Base-by-base conservation (phyloP, 2,113 vertebrate species). In the Mustela nigripes region DNA sequence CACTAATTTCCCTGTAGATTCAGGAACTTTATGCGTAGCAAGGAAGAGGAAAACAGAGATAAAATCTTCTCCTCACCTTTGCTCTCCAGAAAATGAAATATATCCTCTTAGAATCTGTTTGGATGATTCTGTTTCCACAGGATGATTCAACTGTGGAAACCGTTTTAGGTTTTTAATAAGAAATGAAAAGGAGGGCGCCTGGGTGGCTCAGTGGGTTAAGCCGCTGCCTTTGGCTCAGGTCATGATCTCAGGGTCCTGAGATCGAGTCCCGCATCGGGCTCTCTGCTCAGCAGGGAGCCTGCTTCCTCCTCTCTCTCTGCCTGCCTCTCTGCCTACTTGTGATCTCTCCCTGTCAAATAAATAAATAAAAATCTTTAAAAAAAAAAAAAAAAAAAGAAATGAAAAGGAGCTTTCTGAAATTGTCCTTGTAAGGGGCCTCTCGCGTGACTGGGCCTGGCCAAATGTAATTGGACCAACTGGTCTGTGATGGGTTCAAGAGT, bases 1-100 rank as follows among this genome's bases (percentile, higher is more conserved):
- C 11, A 76, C 86, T 22, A 16, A 63, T 94, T 96, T 94, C 74
- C 80, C 50, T 90, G 1, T 84, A 86, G 89, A 90, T 81, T 65
- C 28, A 92, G 79, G 76, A 84, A 76, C 1, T 92, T 58, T 50
- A 48, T 65, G 26, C 78, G 4, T 67, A 88, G 50, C 15, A 63
- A 48, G 26, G 19, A 53, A 26, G 11, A 71, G 73, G 39, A 89
- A 89, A 53, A 87, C 19, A 76, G 11, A 91, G 63, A 45, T 28
- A 90, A 84, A 50, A 73, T 73, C 9, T 33, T 74, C 62, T 84
- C 3, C 67, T 84, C 1, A 31, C 56, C n/a, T 93, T 65, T 48
- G 28, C 31, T 36, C 15, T 65, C 16, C 7, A 62, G 45, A 94
- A 90, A 95, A 79, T 67, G 21, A 92, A 86, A 36, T 67, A 11